A percentile compares a stretch with the other conserved stretches of the same genome.
Conservation (phyloP, 2,797 vertebrate species). For the Chrosomus eos region DNA sequence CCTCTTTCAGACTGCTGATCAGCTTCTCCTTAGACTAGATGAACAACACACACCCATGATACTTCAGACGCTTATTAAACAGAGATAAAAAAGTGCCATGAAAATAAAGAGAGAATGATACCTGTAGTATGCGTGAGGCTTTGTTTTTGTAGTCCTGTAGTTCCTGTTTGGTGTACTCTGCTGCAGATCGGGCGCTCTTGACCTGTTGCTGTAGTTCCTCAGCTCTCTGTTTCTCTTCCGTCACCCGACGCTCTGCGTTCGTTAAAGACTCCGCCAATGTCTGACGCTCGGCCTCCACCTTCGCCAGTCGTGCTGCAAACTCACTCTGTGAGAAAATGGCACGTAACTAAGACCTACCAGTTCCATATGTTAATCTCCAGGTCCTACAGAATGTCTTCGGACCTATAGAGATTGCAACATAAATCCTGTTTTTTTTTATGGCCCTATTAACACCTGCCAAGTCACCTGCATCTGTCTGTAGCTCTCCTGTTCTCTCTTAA, state of each 20-base stretch:
- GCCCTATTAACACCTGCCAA: neutral
- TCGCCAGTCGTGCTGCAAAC: slow-evolving; percentile 83
- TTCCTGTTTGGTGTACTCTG: slow-evolving; percentile 88
- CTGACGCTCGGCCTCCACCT: slow-evolving; percentile 89
- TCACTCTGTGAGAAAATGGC: slow-evolving; percentile 78
- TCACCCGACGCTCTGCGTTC: slow-evolving; percentile 81
- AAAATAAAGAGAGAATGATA: slow-evolving; percentile 54
- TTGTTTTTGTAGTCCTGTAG: slow-evolving; percentile 96
- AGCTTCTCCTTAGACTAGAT: slow-evolving; percentile 96
- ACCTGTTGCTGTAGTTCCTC: slow-evolving; percentile 92
- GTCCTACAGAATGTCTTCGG: neutral
- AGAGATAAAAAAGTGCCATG: neutral
- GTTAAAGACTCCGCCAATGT: slow-evolving; percentile 88
- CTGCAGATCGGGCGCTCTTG: slow-evolving; percentile 78
- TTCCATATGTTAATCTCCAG: neutral
- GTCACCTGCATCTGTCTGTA: slow-evolving; percentile 94
- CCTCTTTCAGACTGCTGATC: slow-evolving; percentile 97
- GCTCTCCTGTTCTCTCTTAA: slow-evolving; percentile 90
- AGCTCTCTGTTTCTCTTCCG: slow-evolving; percentile 84
- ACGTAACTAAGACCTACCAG: neutral
- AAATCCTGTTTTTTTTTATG: neutral
- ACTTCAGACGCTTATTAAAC: neutral
- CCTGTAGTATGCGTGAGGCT: slow-evolving; percentile 94
- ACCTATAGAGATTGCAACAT: neutral
- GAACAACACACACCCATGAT: neutral